Conservation (phyloP, 1,140 invertebrate genomes). For the Drosophila elegans region DNA sequence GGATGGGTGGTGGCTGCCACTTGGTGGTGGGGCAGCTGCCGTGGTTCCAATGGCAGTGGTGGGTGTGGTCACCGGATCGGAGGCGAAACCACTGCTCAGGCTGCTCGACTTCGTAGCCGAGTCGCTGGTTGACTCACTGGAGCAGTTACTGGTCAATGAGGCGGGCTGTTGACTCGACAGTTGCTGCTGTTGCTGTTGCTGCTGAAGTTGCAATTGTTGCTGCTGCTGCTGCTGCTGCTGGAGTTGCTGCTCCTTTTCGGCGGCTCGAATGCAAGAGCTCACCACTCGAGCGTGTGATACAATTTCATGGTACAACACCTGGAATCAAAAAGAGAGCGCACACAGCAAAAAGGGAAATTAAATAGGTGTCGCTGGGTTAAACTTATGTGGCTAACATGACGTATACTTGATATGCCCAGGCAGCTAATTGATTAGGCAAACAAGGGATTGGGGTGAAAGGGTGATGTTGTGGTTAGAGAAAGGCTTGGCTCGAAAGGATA, state of each 20-base stretch:
- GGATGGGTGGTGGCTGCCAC: constrained; percentile 39
- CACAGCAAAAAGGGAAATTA: constrained; percentile 31
- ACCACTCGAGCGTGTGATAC: constrained; percentile 90
- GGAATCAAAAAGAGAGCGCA: constrained; percentile 70
- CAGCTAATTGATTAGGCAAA: constrained; percentile 40
- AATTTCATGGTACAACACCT: constrained; percentile 91
- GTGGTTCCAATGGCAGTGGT: constrained; percentile 65
- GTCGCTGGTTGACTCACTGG: constrained; percentile 78
- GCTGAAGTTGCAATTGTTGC: constrained; percentile 49
- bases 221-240: constrained; percentile 50
- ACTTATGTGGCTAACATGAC: constrained; percentile 50
- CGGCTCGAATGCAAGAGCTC: constrained; percentile 87
- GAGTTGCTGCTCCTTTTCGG: constrained; percentile 73
- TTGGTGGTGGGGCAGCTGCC: constrained; percentile 70
- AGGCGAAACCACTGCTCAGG: constrained; percentile 71
- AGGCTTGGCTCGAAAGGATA: constrained; percentile 20
- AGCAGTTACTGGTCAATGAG: constrained; percentile 76
- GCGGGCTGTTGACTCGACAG: constrained; percentile 61
- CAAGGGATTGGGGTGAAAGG: constrained; percentile 1
- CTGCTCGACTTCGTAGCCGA: constrained; percentile 68
- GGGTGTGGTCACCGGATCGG: constrained; percentile 41
- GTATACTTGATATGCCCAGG: constrained; percentile 49
- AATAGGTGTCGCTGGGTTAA: constrained; percentile 36
- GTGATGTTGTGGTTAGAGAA: constrained; percentile 12
- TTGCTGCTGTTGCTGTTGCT: constrained; percentile 57